A percentile compares a stretch with the other conserved stretches of the same genome.
These are phyloP conservation scores for Typhlichthys subterraneus DNA, from an alignment of 2,797 vertebrate genomes.

Conservation along the genomic window DNA sequence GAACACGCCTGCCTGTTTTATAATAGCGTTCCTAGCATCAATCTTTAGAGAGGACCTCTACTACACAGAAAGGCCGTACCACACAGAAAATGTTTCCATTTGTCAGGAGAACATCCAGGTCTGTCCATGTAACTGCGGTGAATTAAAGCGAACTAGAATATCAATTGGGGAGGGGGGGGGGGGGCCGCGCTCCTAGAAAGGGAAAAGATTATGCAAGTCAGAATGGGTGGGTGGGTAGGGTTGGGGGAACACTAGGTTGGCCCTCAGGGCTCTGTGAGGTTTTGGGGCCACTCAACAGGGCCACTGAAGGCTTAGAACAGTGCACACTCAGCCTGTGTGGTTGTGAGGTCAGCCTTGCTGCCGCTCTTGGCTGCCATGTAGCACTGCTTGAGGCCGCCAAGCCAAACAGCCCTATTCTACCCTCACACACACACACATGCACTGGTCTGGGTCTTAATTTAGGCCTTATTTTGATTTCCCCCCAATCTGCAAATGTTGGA, in stretches of 20 bases:
- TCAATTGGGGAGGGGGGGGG: conserved; percentile 4
- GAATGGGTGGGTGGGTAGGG: conserved; percentile 7
- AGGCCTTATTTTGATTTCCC: conserved; percentile 67
- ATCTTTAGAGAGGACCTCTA: too few relatives aligned
- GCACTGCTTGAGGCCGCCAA: conserved; percentile 59
- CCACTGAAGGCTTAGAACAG: conserved; percentile 32
- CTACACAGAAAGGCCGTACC: neutral
- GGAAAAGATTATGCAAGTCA: conserved; percentile 30
- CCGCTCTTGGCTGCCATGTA: conserved; percentile 59
- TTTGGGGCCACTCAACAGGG: conserved; percentile 40
- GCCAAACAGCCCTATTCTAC: conserved; percentile 63
- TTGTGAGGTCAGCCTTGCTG: conserved; percentile 59
- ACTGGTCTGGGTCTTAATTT: conserved; percentile 51
- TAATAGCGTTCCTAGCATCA: too few relatives aligned
- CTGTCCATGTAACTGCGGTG: conserved; percentile 17
- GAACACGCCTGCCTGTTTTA: too few relatives aligned
- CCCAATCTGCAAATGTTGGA: conserved; percentile 56
- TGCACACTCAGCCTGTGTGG: conserved; percentile 67
- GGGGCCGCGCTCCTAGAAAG: neutral
- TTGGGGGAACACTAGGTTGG: conserved; percentile 20
- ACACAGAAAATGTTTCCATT: conserved; percentile 22
- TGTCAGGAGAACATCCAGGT: conserved; percentile 26
- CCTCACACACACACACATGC: conserved; percentile 16
- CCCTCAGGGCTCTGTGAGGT: conserved; percentile 23
- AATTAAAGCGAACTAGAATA: conserved; percentile 25